Base-by-base conservation (phyloP, 2,113 vertebrate genomes). In the Clarias batrachus region DNA sequence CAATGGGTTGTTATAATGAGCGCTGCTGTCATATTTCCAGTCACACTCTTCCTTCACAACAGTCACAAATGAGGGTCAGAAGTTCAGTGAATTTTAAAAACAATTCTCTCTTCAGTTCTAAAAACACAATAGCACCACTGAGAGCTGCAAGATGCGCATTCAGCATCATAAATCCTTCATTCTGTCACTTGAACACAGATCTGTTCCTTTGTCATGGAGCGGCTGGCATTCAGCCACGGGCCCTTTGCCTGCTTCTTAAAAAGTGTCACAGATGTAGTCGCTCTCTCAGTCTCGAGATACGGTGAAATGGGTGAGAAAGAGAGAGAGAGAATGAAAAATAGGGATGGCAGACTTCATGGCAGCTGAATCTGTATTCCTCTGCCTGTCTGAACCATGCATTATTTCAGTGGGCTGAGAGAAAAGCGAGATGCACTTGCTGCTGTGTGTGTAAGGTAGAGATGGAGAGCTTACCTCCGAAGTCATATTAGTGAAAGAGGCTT, bases 21-120 rank as follows among this genome's bases (percentile, higher is more conserved):
- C 41, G 4, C 59, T 37, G 1, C 23, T 79, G 27, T 30, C 27
- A 52, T 52, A 59, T 71, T 57, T 60, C 63, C 66, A 80, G 63
- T 81, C 65, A 57, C 77, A 59, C 30, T 59, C 30, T 59, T 16
- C 19, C 30, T 60, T 86, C 71, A 70, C 85, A 48, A 37, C 52
- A 41, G 48, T 33, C 48, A 37, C 68, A 82, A 56, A 77, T 13
- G 56, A 83, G 52, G 86, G 86, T 87, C 86, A 87, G 86, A 66
- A 87, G 86, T 87, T 83, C 86, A 87, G 68, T 74, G 62, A 17
- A 83, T 87, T 87, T 87, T 37, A 57, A 87, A 77, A 76, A 71
- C 81, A 82, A 83, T 41, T 65, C 41, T 82, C 21, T 27, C 68
- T 57, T 66, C 80, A 30, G 27, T 71, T 52, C 70, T 54, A 66